Base-by-base conservation (phyloP, 2,113 vertebrate genomes). In the Bubalus kerabau region DNA sequence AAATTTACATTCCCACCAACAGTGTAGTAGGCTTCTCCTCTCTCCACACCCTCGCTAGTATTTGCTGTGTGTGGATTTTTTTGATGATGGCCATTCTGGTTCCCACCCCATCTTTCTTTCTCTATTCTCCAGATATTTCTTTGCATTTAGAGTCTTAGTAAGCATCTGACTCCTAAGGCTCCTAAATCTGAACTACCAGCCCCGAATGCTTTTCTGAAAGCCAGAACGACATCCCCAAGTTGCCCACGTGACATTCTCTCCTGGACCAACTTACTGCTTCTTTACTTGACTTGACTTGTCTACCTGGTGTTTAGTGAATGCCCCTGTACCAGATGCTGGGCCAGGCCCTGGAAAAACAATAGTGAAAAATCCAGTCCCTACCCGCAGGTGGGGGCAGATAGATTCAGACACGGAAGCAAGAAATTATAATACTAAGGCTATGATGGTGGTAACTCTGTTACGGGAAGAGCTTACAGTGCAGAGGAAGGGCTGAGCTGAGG, bases 171-270 rank as follows among this genome's bases (percentile, higher is more conserved):
- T 76, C 16, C 17, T 76, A 32, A 30, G 36, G 4, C 36, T 16
- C 90, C 50, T 43, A 21, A 71, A 26, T 57, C 14, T 52, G 50
- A 62, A 64, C 57, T 43, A 16, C 46, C 6, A 19, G 64, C 54
- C 54, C 54, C 3, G 28, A 76, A 19, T 3, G 3, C 16, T 80
- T 36, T 54, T 89, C 78, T 23, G 78, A 71, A 64, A 50, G 50
- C 3, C n/a, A 32, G 17, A 83, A 13, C 15, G 11, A 17, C 3
- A 6, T 1, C 23, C 24, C 24, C 14, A 11, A 3, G 10, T 56
- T 46, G 50, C 24, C 48, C 3, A 2, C 0, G 3, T 50, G 26
- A 48, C 54, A 7, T 56, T 71, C 64, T 40, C 9, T 30, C 19
- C 40, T 8, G 50, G 52, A 59, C 13, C 36, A n/a, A 1, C 21